Base-by-base conservation (phyloP, 2,113 vertebrate genomes). In the Casuarius casuarius region DNA sequence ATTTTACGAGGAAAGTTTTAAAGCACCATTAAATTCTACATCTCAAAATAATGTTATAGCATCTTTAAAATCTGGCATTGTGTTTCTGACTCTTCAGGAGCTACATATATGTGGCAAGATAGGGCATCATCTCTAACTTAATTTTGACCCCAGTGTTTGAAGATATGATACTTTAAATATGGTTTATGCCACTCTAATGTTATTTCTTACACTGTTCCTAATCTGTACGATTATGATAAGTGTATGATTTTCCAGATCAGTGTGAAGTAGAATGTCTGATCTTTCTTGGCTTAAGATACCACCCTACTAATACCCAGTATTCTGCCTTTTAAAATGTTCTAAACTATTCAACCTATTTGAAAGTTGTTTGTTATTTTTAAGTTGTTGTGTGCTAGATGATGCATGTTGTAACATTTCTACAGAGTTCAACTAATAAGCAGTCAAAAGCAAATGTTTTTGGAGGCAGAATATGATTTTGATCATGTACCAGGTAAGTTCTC, bases 181-280 rank as follows among this genome's bases (percentile, higher is more conserved):
- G 61, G 89, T 28, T 94, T 94, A 75, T 14, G 33, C 54, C 3
- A 7, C 52, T 83, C 7, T 82, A 91, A 68, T 1, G 1, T 91
- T 88, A 52, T 76, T 94, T 90, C 91, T 91, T 66, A 9, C 66
- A 35, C 56, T 87, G 40, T 62, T 94, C 83, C 81, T 90, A 66
- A 70, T 93, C 63, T 91, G 3, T 83, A 26, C n/a, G 85, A 51
- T 90, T 93, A 54, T 44, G 82, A 35, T 74, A 83, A 88, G 46
- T 68, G 66, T 94, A 93, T 95, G 82, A 88, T 93, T 95, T 94
- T 90, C 63, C 85, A 86, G 75, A 90, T 95, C 89, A 85, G 52
- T 0, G 4, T 93, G 82, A 96, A 94, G 59, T 62, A 76, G 54
- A 94, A 62, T 18, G 52, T 91, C 87, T 97, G 87, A 54, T 93